A percentile compares a stretch with the other conserved stretches of the same genome.
Evolutionary conservation across 2,113 vertebrate genomes (phyloP).

Genomic region (Xiphophorus maculatus): DNA sequence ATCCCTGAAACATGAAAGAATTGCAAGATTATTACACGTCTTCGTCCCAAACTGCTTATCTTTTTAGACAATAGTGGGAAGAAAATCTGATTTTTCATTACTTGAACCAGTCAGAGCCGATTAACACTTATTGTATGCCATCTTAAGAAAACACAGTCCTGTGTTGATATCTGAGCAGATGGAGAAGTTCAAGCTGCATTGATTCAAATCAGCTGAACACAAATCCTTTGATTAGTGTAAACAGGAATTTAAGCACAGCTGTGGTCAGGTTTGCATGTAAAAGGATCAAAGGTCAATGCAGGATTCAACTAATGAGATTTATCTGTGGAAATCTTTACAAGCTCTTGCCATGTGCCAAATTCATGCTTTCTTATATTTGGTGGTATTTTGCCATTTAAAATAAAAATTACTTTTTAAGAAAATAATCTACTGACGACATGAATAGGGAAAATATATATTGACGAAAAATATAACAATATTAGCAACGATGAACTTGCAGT

Average conservation of each 20-base stretch:
- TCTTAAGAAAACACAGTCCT: slow-evolving; percentile 8
- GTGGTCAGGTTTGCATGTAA: slow-evolving; percentile 13
- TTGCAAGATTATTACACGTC: too few species aligned
- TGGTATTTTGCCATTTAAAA: not conserved
- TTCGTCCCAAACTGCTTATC: not conserved
- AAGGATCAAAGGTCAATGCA: slow-evolving; percentile 24
- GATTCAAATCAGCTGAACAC: slow-evolving; percentile 30
- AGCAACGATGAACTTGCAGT: not conserved
- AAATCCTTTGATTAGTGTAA: slow-evolving; percentile 55
- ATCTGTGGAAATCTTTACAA: slow-evolving; percentile 1
- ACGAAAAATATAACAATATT: too few species aligned
- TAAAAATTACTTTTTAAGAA: not conserved
- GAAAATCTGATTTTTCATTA: not conserved
- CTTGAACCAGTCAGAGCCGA: too few species aligned
- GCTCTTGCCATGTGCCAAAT: not conserved
- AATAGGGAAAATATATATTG: too few species aligned
- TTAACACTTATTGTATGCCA: not conserved
- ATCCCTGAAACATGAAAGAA: not conserved
- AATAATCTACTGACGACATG: not conserved
- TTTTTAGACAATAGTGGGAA: not conserved
- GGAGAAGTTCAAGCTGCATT: slow-evolving; percentile 1
- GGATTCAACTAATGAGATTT: slow-evolving; percentile 11
- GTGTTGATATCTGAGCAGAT: slow-evolving; percentile 3
- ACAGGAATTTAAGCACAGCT: slow-evolving; percentile 49
- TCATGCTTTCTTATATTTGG: not conserved